phyloP scores from a whole-genome alignment of 2,113 vertebrate genomes.

The Phylloscopus trochiloides region DNA sequence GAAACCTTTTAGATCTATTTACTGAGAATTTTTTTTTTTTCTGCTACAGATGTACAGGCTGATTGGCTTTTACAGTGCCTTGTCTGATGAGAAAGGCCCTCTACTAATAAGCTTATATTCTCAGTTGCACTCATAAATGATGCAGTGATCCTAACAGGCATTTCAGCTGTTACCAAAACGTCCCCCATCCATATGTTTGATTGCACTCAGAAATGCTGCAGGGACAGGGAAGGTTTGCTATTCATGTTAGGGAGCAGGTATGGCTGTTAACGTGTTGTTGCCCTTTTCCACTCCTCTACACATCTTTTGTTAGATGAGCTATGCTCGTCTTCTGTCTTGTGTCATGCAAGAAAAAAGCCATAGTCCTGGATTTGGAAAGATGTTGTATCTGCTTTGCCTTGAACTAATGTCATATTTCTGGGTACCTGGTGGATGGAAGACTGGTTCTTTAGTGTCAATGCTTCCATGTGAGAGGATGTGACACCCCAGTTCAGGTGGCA shows the following conservation, averaged over 20 bases:
- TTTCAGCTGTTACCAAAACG: neutral
- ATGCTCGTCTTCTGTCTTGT: neutral
- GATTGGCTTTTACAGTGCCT: slow-evolving; percentile 7
- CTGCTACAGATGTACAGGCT: neutral
- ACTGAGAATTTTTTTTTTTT: neutral
- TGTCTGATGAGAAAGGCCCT: neutral
- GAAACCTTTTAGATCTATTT: slow-evolving; percentile 3
- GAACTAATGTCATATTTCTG: neutral
- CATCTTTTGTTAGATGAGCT: neutral
- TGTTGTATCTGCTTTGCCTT: neutral
- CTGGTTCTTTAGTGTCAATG: neutral
- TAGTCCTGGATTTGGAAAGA: neutral
- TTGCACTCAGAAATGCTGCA: neutral
- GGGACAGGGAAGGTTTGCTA: neutral
- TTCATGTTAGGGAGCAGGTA: neutral
- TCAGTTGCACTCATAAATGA: slow-evolving; percentile 60
- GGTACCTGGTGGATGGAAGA: neutral
- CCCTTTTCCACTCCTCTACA: neutral
- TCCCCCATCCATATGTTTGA: neutral
- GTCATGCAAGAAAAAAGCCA: neutral
- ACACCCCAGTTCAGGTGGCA: rapidly evolving
- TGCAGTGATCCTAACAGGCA: slow-evolving; percentile 22
- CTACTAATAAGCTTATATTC: slow-evolving; percentile 57
- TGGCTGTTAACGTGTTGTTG: neutral
- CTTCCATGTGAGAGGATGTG: rapidly evolving